A percentile compares a stretch with the other conserved stretches of the same genome.
phyloP scores from a whole-genome alignment of 2,113 vertebrate genomes.

The Oophaga pumilio region DNA sequence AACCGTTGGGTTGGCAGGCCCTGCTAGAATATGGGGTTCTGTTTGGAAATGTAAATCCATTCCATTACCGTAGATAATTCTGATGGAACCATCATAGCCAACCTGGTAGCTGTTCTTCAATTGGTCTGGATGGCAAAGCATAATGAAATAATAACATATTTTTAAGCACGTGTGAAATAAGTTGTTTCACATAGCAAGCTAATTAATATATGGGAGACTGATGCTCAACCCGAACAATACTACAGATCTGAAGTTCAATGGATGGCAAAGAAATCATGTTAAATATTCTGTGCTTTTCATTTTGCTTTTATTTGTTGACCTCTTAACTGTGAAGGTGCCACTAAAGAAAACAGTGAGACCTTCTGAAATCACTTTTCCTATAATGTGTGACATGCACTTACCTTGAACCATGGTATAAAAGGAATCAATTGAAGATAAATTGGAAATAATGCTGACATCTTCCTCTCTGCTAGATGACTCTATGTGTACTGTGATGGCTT shows the following conservation, averaged over 20 bases:
- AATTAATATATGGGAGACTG: background rate
- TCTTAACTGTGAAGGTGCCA: background rate
- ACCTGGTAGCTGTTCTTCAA: conserved; percentile 92
- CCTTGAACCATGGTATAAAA: conserved; percentile 97
- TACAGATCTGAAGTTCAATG: background rate
- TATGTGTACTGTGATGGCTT: conserved; percentile 88
- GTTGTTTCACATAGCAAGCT: background rate
- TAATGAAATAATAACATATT: background rate
- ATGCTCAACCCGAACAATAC: background rate
- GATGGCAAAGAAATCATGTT: background rate
- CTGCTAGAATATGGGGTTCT: conserved; percentile 91
- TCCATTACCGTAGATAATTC: conserved; percentile 92
- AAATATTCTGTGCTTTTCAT: background rate
- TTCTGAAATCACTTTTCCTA: conserved; percentile 2
- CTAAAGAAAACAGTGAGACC: background rate
- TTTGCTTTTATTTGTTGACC: background rate
- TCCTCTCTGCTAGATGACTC: conserved; percentile 91
- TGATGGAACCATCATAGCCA: conserved; percentile 90
- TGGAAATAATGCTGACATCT: conserved; percentile 92
- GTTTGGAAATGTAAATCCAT: conserved; percentile 95
- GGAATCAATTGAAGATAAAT: conserved; percentile 88
- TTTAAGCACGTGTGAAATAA: background rate
- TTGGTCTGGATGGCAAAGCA: conserved; percentile 78
- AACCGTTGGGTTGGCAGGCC: conserved; percentile 90
- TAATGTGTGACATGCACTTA: conserved; percentile 63